Conservation (phyloP, 2,797 vertebrate genomes). For the Hypotaenidia okinawae region DNA sequence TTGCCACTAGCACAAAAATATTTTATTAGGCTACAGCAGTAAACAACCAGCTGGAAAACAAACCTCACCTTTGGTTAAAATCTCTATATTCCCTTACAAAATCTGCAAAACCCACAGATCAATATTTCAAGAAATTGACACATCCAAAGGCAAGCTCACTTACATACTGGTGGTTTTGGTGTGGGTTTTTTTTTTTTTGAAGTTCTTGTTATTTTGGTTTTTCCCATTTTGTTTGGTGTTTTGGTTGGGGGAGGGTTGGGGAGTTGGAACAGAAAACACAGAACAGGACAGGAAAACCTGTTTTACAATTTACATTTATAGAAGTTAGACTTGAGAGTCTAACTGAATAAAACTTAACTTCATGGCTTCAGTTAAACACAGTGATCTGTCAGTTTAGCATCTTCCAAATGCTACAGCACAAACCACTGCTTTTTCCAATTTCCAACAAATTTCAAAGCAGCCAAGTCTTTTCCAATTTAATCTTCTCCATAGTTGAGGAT, state of each 20-base stretch:
- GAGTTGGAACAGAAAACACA: fast-evolving
- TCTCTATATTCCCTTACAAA: not conserved
- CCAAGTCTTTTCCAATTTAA: not conserved
- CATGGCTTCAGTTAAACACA: not conserved
- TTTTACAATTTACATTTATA: not conserved
- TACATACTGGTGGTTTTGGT: not conserved
- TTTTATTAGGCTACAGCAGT: not conserved
- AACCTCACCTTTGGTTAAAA: not conserved
- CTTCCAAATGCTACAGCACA: not conserved
- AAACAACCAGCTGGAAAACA: not conserved
- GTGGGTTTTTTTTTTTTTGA: too few relatives aligned
- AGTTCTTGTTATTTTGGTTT: too few relatives aligned
- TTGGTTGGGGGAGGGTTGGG: too few relatives aligned
- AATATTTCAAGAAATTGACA: not conserved
- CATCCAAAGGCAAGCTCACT: not conserved
- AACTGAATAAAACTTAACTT: not conserved
- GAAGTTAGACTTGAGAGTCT: not conserved
- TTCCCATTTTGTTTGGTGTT: too few relatives aligned
- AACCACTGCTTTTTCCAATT: not conserved
- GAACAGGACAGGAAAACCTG: fast-evolving
- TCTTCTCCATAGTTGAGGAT: not conserved
- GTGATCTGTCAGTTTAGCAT: not conserved
- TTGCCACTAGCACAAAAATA: not conserved
- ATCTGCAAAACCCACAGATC: not conserved
- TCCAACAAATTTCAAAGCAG: not conserved